phyloP scores from a whole-genome alignment of 2,113 vertebrate species.

The Mormoops blainvillei region DNA sequence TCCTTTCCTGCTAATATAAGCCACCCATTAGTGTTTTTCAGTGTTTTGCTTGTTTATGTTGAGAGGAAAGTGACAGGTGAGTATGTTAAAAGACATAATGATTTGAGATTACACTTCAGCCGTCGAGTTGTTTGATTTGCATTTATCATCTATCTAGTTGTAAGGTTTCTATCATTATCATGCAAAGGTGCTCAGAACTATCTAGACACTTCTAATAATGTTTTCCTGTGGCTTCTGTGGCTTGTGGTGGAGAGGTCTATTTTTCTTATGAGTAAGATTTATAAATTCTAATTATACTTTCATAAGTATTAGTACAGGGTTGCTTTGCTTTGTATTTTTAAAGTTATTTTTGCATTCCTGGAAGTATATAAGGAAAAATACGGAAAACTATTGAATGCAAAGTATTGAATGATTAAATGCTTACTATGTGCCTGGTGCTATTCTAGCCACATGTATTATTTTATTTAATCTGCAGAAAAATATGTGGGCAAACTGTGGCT shows the following conservation, averaged over 20 bases:
- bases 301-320: neutral
- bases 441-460: neutral
- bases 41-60: neutral
- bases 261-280: neutral
- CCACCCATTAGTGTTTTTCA: neutral
- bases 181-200: neutral
- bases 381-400: neutral
- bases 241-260: neutral
- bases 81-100: neutral
- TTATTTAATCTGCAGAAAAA: neutral
- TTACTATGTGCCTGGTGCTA: neutral
- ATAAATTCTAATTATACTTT: neutral
- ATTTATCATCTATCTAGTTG: neutral
- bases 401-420: neutral
- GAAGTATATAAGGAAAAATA: neutral
- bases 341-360: constrained; percentile 32
- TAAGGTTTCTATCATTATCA: neutral
- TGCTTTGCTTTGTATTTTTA: neutral
- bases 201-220: neutral
- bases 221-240: neutral
- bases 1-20: neutral
- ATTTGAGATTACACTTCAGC: neutral
- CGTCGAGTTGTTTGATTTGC: neutral
- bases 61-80: neutral
- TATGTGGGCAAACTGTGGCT: neutral